These are phyloP conservation scores for Tetragonisca angustula DNA, from an alignment of 2,888 invertebrate genomes.

Conservation along the genomic window DNA sequence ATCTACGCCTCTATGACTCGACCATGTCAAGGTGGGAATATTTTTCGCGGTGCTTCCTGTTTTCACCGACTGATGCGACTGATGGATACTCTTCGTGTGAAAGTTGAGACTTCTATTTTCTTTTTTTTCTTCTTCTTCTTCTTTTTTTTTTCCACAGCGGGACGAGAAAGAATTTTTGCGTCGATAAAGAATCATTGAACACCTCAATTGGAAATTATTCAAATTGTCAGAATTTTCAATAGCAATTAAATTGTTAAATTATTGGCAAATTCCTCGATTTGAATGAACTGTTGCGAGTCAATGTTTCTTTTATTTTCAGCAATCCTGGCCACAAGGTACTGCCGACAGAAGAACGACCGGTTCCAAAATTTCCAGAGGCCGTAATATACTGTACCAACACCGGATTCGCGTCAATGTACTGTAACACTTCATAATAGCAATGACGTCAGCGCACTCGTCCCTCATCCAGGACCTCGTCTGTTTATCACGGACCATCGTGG, in stretches of 20 bases:
- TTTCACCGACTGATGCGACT: background rate
- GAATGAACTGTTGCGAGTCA: too few relatives aligned
- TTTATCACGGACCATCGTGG: background rate
- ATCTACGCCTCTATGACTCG: conserved; percentile 49
- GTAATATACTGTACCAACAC: too few relatives aligned
- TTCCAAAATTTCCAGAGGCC: background rate
- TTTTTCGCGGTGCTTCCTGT: conserved; percentile 44
- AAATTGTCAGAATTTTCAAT: too few relatives aligned
- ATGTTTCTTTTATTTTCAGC: too few relatives aligned
- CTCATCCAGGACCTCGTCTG: background rate
- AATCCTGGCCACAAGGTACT: too few relatives aligned
- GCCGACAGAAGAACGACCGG: background rate
- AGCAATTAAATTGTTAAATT: too few relatives aligned
- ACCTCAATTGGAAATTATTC: too few relatives aligned
- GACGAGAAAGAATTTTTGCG: too few relatives aligned
- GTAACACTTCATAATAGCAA: background rate
- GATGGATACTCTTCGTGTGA: background rate
- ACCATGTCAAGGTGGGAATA: conserved; percentile 49
- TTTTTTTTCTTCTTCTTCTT: background rate
- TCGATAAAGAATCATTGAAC: too few relatives aligned
- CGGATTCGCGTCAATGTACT: background rate
- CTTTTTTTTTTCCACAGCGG: too few relatives aligned
- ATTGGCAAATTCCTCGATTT: too few relatives aligned
- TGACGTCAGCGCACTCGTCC: background rate
- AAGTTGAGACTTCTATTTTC: too few relatives aligned